These are phyloP conservation scores for Rhagologus leucostigma DNA, from an alignment of 2,113 vertebrate species.

Conservation along the genomic window DNA sequence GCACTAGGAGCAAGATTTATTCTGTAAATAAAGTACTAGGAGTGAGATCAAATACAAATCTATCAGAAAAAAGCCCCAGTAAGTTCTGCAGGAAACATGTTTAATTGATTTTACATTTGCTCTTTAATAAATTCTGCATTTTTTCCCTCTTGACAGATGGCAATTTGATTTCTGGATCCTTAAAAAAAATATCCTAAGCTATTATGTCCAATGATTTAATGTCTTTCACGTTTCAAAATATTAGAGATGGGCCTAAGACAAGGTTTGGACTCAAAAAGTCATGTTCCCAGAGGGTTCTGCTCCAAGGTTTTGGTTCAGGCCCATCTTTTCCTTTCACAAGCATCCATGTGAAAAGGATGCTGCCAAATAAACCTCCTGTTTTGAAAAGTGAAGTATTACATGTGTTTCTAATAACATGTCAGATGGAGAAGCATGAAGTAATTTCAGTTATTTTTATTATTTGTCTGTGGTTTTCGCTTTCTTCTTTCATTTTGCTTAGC, in stretches of 20 bases:
- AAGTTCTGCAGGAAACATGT: not conserved
- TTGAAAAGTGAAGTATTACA: slow-evolving; percentile 19
- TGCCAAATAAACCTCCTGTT: slow-evolving; percentile 43
- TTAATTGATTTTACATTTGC: slow-evolving; percentile 14
- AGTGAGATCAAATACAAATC: not conserved
- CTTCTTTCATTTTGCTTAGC: slow-evolving; percentile 38
- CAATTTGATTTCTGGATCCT: slow-evolving; percentile 14
- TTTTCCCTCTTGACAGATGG: slow-evolving; percentile 10
- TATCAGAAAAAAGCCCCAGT: not conserved
- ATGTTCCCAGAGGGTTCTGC: slow-evolving; percentile 7
- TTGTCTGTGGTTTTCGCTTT: slow-evolving; percentile 50
- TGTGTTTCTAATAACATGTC: slow-evolving; percentile 52
- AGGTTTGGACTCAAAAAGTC: not conserved
- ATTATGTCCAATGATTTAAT: not conserved
- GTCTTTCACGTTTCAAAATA: not conserved
- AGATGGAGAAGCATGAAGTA: slow-evolving; percentile 46
- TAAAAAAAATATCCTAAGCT: not conserved
- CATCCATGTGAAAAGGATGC: slow-evolving; percentile 3
- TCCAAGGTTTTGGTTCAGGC: slow-evolving; percentile 17
- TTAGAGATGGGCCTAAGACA: not conserved
- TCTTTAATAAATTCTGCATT: not conserved
- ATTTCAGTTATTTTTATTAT: slow-evolving; percentile 55
- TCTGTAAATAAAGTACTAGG: not conserved
- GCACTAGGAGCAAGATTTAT: not conserved
- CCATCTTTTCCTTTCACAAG: slow-evolving; percentile 34